Percentiles rank a stretch among this genome's conserved stretches.
Evolutionary conservation across 2,888 invertebrate species (phyloP).

Genomic region (Alitta virens): DNA sequence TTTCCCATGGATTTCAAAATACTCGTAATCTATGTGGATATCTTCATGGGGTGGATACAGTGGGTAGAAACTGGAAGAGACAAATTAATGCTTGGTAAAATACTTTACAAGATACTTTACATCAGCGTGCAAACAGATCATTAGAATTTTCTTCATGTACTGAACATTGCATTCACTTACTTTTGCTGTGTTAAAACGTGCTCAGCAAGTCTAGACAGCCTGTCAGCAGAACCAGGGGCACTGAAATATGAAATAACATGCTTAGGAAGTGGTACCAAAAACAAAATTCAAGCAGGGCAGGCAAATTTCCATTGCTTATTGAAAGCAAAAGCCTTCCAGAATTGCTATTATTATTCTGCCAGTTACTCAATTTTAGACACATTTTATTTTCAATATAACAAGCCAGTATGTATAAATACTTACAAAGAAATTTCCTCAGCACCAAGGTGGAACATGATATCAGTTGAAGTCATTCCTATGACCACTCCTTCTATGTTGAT

Average conservation of each 20-base stretch:
- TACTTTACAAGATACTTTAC: no score
- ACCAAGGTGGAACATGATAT: conserved; percentile 78
- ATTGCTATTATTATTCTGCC: no score
- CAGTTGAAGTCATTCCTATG: conserved; percentile 78
- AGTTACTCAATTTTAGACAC: no score
- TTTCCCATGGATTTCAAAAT: conserved; percentile 72
- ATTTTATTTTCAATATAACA: no score
- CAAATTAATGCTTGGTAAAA: background rate
- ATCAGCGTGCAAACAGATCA: no score
- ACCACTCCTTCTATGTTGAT: conserved; percentile 74
- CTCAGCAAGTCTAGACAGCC: conserved; percentile 72
- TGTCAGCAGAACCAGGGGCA: conserved; percentile 61
- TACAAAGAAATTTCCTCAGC: conserved; percentile 76
- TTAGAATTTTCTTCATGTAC: no score
- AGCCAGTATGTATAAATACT: no score
- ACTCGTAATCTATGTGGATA: conserved; percentile 69
- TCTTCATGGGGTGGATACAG: conserved; percentile 72
- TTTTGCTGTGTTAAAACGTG: conserved; percentile 75
- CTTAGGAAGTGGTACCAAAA: no score
- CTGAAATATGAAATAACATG: conserved; percentile 27
- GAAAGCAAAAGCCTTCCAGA: background rate
- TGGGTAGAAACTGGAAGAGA: conserved; percentile 70
- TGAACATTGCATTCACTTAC: no score
- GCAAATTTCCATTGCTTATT: background rate
- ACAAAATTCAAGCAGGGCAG: background rate